phyloP scores from a whole-genome alignment of 1,140 invertebrate species.

The Aphidius ervi region DNA sequence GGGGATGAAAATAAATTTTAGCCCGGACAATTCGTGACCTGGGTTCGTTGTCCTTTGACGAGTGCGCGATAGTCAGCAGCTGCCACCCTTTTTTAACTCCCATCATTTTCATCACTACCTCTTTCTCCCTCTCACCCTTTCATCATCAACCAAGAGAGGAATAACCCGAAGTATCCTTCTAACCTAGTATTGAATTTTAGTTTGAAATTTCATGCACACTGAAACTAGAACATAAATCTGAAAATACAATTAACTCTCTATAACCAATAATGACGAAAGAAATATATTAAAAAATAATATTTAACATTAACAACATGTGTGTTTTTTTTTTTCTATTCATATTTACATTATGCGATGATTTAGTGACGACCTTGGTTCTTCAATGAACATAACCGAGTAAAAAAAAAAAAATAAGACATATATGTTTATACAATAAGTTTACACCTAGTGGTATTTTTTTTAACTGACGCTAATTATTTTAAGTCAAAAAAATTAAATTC shows the following conservation, averaged over 20 bases:
- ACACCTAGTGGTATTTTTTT: too few relatives aligned
- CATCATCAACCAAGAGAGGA: not conserved
- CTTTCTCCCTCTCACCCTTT: constrained; percentile 21
- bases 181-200: constrained; percentile 2
- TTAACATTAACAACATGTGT: too few relatives aligned
- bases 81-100: constrained; percentile 4
- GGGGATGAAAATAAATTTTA: constrained; percentile 23
- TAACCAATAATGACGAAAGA: too few relatives aligned
- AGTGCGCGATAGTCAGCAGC: constrained; percentile 17
- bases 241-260: too few relatives aligned
- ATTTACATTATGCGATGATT: too few relatives aligned
- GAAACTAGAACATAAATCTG: too few relatives aligned
- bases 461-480: not conserved
- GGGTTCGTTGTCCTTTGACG: constrained; percentile 42
- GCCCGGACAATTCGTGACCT: constrained; percentile 34
- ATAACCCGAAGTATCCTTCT: constrained; percentile 6
- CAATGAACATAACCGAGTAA: too few relatives aligned
- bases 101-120: constrained; percentile 13
- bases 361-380: too few relatives aligned
- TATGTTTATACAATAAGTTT: too few relatives aligned
- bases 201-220: not conserved
- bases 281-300: too few relatives aligned
- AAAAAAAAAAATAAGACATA: too few relatives aligned
- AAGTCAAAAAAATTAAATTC: not conserved
- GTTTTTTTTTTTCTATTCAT: too few relatives aligned